Conservation (phyloP, 2,113 vertebrate genomes). For the Nymphicus hollandicus region DNA sequence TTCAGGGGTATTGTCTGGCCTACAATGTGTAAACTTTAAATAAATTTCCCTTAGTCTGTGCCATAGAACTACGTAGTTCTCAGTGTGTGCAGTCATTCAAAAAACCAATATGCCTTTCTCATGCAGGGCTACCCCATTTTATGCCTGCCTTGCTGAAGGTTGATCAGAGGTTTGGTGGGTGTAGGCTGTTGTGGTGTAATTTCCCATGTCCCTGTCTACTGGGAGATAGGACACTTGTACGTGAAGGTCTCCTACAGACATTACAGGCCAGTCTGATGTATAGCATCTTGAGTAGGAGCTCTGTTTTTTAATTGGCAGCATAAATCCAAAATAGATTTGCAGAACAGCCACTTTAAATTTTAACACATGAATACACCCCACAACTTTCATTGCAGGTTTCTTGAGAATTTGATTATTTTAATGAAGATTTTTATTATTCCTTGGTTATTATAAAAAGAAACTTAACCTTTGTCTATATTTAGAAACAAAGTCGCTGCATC, state of each 20-base stretch:
- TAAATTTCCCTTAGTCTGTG: neutral
- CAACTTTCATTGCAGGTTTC: neutral
- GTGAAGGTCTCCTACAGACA: accelerated
- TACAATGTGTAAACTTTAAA: neutral
- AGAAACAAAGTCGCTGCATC: slow-evolving; percentile 59
- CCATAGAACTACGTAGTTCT: accelerated
- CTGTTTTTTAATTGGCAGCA: neutral
- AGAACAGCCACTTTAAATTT: neutral
- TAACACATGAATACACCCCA: neutral
- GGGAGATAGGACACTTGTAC: neutral
- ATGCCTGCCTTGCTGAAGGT: accelerated
- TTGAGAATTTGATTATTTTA: slow-evolving; percentile 46
- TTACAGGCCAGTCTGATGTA: neutral
- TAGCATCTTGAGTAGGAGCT: neutral
- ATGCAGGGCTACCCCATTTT: neutral
- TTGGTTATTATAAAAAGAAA: slow-evolving; percentile 44
- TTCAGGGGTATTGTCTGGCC: neutral
- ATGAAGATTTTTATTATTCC: slow-evolving; percentile 43
- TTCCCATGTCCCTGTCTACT: accelerated
- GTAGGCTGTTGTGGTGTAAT: accelerated
- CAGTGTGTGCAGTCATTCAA: neutral
- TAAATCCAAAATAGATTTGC: neutral
- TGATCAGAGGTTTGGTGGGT: neutral
- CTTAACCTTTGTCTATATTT: slow-evolving; percentile 58
- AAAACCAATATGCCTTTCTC: neutral